A percentile compares a stretch with the other conserved stretches of the same genome.
Evolutionary conservation across 2,797 vertebrate genomes (phyloP).

Genomic region (Australoheros facetus): DNA sequence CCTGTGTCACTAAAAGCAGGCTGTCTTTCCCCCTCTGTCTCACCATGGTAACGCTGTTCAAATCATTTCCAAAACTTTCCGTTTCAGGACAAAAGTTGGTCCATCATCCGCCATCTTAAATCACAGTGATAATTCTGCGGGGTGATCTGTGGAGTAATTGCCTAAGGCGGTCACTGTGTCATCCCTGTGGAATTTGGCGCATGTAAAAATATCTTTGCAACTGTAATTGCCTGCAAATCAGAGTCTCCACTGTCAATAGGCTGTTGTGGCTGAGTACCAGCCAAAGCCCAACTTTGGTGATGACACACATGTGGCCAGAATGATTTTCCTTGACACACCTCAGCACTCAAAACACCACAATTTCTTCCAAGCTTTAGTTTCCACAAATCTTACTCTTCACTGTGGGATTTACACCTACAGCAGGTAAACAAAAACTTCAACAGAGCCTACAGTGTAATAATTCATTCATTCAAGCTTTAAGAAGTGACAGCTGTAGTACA

Average conservation of each 20-base stretch:
- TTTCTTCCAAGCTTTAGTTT: too few relatives aligned
- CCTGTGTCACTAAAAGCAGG: not conserved
- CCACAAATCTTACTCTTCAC: too few relatives aligned
- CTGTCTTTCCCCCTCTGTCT: not conserved
- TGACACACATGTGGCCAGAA: not conserved
- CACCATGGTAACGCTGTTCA: not conserved
- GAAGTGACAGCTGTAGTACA: too few relatives aligned
- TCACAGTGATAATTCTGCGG: not conserved
- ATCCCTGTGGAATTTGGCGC: slow-evolving; percentile 24
- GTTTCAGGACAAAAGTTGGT: not conserved
- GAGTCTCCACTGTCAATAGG: slow-evolving; percentile 15
- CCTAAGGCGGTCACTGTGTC: slow-evolving; percentile 18
- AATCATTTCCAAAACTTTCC: not conserved
- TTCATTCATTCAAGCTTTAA: too few relatives aligned
- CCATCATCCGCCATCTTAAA: not conserved
- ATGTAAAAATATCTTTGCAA: slow-evolving; percentile 5
- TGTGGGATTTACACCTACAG: too few relatives aligned
- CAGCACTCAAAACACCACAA: too few relatives aligned
- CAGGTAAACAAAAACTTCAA: too few relatives aligned
- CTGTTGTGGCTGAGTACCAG: not conserved
- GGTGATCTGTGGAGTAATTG: not conserved
- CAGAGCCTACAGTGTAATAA: too few relatives aligned
- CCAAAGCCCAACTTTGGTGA: not conserved
- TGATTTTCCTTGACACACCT: not conserved
- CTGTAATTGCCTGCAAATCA: slow-evolving; percentile 29